Conservation (phyloP, 1,140 invertebrate species). For the Polypedilum vanderplanki region DNA sequence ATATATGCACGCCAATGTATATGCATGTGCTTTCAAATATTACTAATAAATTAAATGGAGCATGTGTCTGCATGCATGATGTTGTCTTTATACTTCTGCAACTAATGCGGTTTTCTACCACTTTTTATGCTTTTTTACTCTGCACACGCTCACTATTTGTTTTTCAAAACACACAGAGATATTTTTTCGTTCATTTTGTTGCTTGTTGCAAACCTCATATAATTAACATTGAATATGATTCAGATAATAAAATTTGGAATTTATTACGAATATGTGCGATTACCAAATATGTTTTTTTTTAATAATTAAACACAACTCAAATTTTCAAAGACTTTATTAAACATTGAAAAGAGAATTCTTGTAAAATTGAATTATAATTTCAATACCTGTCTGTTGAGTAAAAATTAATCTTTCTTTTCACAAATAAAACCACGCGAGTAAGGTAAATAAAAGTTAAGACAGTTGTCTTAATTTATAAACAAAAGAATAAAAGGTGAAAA, state of each 20-base stretch:
- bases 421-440: neutral
- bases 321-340: no score
- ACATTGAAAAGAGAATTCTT: no score
- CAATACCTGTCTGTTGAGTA: neutral
- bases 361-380: neutral
- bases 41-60: slow-evolving; percentile 19
- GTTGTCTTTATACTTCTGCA: neutral
- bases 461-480: neutral
- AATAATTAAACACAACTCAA: no score
- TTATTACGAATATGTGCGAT: no score
- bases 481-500: neutral
- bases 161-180: neutral
- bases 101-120: neutral
- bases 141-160: neutral
- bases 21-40: neutral
- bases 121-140: neutral
- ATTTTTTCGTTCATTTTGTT: no score
- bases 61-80: neutral
- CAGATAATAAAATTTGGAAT: no score
- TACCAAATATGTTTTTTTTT: no score
- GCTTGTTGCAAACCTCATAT: no score
- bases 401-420: neutral
- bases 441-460: neutral
- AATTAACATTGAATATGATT: no score
- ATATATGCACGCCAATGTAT: no score